Conservation (phyloP, 2,113 vertebrate genomes). For the Heloderma charlesbogerti region DNA sequence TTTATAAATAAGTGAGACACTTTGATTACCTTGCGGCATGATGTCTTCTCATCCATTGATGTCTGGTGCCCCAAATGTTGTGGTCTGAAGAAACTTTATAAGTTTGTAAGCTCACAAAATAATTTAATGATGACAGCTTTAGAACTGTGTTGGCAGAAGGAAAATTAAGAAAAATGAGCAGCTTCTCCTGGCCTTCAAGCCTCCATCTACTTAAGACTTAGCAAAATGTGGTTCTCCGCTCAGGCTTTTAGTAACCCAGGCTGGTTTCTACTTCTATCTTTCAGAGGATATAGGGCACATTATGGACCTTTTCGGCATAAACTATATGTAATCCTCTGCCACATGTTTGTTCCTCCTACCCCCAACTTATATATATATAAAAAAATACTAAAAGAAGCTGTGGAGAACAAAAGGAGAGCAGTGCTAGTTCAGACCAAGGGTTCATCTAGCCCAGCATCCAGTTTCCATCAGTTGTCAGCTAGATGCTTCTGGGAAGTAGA, state of each 20-base stretch:
- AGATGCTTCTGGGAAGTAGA: not conserved
- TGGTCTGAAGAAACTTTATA: conserved; percentile 52
- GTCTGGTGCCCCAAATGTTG: conserved; percentile 52
- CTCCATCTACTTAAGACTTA: conserved; percentile 56
- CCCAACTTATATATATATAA: too few species aligned
- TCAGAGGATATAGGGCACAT: not conserved
- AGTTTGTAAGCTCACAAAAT: conserved; percentile 45
- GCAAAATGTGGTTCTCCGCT: not conserved
- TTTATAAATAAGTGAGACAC: conserved; percentile 45
- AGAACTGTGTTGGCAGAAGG: conserved; percentile 69
- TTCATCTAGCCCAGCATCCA: too few species aligned
- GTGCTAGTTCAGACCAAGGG: too few species aligned
- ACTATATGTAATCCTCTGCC: too few species aligned
- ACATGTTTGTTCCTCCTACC: too few species aligned
- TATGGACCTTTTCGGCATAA: too few species aligned
- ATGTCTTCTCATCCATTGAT: conserved; percentile 57
- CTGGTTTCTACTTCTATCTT: not conserved
- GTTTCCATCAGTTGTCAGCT: too few species aligned
- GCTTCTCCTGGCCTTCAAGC: conserved; percentile 65
- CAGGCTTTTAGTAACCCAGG: not conserved
- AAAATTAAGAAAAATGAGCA: conserved; percentile 47
- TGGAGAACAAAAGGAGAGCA: too few species aligned
- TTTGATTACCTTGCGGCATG: conserved; percentile 44
- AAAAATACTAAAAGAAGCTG: too few species aligned
- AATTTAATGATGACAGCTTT: conserved; percentile 19